Percentiles rank a stretch among this genome's conserved stretches.
These are phyloP conservation scores for Heliconius nattereri DNA, from an alignment of 1,140 invertebrate species.

Conservation along the genomic window DNA sequence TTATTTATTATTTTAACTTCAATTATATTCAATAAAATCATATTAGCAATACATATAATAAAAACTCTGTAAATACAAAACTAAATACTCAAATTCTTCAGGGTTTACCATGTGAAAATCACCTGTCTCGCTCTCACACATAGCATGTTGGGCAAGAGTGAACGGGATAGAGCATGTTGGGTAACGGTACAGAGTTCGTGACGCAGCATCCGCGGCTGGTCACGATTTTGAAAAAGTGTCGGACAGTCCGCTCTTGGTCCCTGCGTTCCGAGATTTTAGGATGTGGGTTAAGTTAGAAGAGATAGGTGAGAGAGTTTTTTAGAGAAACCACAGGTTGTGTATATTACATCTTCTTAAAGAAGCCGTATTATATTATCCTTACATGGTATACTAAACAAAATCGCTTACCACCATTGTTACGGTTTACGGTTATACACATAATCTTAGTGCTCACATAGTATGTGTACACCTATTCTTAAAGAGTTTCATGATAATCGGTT, in stretches of 20 bases:
- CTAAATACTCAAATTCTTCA: slow-evolving; percentile 51
- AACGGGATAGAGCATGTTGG: slow-evolving; percentile 51
- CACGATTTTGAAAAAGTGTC: slow-evolving; percentile 80
- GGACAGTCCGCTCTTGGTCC: slow-evolving; percentile 55
- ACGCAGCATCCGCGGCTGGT: slow-evolving; percentile 63
- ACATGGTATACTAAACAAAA: too few relatives aligned
- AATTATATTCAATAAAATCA: background rate
- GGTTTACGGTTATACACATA: too few relatives aligned
- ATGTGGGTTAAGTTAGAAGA: slow-evolving; percentile 45
- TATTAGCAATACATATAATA: slow-evolving; percentile 10
- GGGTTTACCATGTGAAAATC: slow-evolving; percentile 40
- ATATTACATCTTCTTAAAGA: background rate
- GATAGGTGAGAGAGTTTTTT: background rate
- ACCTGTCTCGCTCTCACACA: slow-evolving; percentile 49
- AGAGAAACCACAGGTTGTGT: background rate
- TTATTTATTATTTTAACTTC: background rate
- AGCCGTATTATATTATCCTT: too few relatives aligned
- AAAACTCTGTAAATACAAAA: slow-evolving; percentile 17
- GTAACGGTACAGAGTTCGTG: slow-evolving; percentile 75
- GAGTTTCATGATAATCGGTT: too few relatives aligned
- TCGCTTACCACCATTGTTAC: too few relatives aligned
- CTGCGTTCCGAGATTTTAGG: slow-evolving; percentile 56
- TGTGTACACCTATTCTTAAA: too few relatives aligned
- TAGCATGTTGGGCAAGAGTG: slow-evolving; percentile 40
- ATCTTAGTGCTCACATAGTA: too few relatives aligned